Percentiles rank a stretch among this genome's conserved stretches.
Conservation (phyloP, 2,113 vertebrate species). For the Pipa parva region DNA sequence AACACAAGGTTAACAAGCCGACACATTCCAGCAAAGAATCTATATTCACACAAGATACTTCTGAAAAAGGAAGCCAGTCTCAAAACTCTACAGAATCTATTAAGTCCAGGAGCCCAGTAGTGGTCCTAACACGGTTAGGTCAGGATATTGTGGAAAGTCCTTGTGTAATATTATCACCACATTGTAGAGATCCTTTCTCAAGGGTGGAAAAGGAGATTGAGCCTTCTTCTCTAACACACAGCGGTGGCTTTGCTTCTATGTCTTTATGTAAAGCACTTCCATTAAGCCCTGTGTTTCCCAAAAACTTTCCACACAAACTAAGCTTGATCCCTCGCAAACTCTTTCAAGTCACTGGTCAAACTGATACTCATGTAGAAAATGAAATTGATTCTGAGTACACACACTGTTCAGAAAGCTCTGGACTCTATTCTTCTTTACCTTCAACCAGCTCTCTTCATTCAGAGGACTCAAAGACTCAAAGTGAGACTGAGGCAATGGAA, state of each 20-base stretch:
- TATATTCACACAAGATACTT: not conserved
- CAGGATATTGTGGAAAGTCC: constrained; percentile 61
- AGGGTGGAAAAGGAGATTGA: constrained; percentile 58
- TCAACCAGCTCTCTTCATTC: constrained; percentile 45
- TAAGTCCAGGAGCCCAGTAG: constrained; percentile 53
- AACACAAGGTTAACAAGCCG: not conserved
- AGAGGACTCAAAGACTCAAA: constrained; percentile 43
- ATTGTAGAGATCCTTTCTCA: constrained; percentile 57
- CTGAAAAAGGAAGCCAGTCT: not conserved
- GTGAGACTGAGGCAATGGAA: not conserved
- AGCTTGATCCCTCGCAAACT: constrained; percentile 60
- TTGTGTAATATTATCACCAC: constrained; percentile 61
- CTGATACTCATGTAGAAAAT: constrained; percentile 45
- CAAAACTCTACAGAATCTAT: not conserved
- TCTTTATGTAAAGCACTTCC: constrained; percentile 46
- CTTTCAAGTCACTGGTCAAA: constrained; percentile 51
- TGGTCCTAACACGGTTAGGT: constrained; percentile 63
- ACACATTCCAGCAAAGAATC: not conserved
- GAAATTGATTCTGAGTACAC: constrained; percentile 54
- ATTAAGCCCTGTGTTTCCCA: constrained; percentile 66
- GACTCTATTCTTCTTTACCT: constrained; percentile 14
- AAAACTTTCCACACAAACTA: constrained; percentile 51
- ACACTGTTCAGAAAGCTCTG: constrained; percentile 54
- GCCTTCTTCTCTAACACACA: constrained; percentile 52
- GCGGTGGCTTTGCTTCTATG: constrained; percentile 44